Percentiles rank a stretch among this genome's conserved stretches.
Evolutionary conservation across 2,888 invertebrate species (phyloP).

Genomic region (Xylocampa areola): DNA sequence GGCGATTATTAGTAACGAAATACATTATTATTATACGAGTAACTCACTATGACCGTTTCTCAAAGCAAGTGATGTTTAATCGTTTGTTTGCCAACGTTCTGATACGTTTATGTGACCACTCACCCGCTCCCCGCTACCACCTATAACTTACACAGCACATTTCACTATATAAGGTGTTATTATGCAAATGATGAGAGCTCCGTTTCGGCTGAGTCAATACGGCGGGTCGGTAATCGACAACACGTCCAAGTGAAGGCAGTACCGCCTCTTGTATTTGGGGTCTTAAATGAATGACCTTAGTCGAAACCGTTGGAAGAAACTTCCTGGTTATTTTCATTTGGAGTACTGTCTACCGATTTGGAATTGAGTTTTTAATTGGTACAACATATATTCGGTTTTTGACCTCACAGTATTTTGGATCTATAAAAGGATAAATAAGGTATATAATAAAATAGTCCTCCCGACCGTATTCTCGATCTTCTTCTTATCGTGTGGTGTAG

Average conservation of each 20-base stretch:
- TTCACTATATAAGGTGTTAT: conserved; percentile 83
- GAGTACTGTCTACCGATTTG: not conserved
- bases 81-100: no score
- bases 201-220: conserved; percentile 88
- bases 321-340: conserved; percentile 16
- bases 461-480: no score
- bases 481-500: no score
- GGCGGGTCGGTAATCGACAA: conserved; percentile 84
- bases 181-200: conserved; percentile 89
- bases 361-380: not conserved
- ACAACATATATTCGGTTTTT: not conserved
- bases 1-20: no score
- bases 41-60: no score
- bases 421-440: no score
- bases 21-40: no score
- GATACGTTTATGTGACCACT: no score
- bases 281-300: conserved; percentile 70
- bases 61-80: no score
- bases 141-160: conserved; percentile 56
- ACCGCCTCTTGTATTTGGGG: conserved; percentile 63
- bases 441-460: no score
- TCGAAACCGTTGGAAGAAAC: conserved; percentile 50
- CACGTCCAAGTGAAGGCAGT: conserved; percentile 74
- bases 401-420: no score
- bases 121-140: conserved; percentile 33